Base-by-base conservation (phyloP, 2,888 invertebrate genomes). In the Phyto melanocephala region DNA sequence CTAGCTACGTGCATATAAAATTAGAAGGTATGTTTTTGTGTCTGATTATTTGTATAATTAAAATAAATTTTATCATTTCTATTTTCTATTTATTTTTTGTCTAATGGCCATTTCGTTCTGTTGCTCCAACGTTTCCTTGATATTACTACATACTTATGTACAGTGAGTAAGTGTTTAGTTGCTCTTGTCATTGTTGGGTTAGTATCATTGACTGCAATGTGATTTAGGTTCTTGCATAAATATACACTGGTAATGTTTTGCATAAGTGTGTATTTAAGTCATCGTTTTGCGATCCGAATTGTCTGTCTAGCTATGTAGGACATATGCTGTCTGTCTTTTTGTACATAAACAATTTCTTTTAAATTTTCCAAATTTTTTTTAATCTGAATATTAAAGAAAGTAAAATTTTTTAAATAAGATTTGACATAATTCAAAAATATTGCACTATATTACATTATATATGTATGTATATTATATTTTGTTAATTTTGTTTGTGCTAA, bases 221-320 rank as follows among this genome's bases (percentile, higher is more conserved):
- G 37, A n/a, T n/a, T n/a, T n/a, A n/a, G n/a, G n/a, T n/a, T n/a
- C n/a, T 47, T 78, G 63, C 63, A 56, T 37, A 78, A 45, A 70
- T n/a, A n/a, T n/a, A n/a, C n/a, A n/a, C 50, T n/a, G 47, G 50
- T 50, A 63, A 60, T 47, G 22, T n/a, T 42, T 72, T 62, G 81
- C 74, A 70, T 78, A 72, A 17, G 77, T 72, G 77, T 77, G 60
- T 56, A 28, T 62, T 65, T 15, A 40, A 62, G 45, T 33, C 68
- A 70, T 77, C 68, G 58, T 80, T n/a, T 47, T 35, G 56, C 10
- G n/a, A 80, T 52, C 70, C 71, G 63, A 35, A 54, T 17, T 35
- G 47, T 54, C 24, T 62, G 58, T 17, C 71, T 37, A n/a, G n/a
- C n/a, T n/a, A n/a, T n/a, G n/a, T n/a, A n/a, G 28, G 33, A 20